Evolutionary conservation across 1,140 invertebrate species (phyloP).

Genomic region (Drosophila pachea): DNA sequence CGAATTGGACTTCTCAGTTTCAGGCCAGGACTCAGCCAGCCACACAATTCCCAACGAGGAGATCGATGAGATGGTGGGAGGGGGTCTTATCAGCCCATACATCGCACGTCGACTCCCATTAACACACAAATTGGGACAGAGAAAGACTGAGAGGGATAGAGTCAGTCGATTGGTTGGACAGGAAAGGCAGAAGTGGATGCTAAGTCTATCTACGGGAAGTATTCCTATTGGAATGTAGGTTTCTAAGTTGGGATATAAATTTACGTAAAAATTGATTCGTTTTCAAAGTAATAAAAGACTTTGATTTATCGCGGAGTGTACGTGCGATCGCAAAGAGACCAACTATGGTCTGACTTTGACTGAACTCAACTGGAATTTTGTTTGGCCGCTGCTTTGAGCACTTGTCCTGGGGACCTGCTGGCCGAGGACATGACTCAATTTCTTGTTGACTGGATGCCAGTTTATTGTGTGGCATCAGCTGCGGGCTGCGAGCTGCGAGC

Average conservation of each 20-base stretch:
- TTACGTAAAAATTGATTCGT: too few species aligned
- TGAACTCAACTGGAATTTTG: constrained; percentile 22
- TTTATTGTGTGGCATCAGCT: constrained; percentile 19
- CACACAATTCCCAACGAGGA: constrained; percentile 3
- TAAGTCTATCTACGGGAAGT: too few species aligned
- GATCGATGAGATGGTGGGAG: background rate
- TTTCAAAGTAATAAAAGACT: too few species aligned
- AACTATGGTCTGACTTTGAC: background rate
- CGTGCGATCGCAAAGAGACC: background rate
- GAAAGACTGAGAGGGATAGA: background rate
- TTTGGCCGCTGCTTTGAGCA: constrained; percentile 27
- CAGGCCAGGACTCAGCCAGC: constrained; percentile 7
- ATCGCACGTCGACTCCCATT: constrained; percentile 11
- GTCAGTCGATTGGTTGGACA: background rate
- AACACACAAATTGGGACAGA: constrained; percentile 4
- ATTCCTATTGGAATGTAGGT: too few species aligned
- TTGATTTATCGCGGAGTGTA: background rate
- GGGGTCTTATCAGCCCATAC: constrained; percentile 10
- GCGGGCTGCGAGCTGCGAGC: background rate
- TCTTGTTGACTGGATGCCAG: constrained; percentile 20
- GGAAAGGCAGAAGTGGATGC: background rate
- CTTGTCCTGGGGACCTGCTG: background rate
- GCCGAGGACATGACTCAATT: constrained; percentile 9
- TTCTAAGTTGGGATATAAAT: too few species aligned
- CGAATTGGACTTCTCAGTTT: constrained; percentile 12